phyloP scores from a whole-genome alignment of 1,140 invertebrate genomes.

The Geopemphigus sp. region DNA sequence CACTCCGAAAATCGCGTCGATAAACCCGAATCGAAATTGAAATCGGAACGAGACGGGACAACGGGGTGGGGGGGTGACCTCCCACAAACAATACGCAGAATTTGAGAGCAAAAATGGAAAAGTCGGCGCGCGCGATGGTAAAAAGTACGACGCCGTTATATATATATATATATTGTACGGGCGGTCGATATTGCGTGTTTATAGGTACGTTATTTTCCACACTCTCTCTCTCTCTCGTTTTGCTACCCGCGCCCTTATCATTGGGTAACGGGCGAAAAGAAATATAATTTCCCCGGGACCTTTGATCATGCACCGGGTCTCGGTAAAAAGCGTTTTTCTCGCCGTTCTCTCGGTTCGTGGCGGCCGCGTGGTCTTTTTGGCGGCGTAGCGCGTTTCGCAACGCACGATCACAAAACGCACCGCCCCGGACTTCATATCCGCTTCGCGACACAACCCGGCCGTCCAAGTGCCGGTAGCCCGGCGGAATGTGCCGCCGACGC shows the following conservation, averaged over 20 bases:
- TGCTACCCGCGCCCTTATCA: background rate
- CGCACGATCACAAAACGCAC: background rate
- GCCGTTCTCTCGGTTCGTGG: background rate
- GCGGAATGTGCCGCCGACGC: too few relatives aligned
- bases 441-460: too few relatives aligned
- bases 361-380: background rate
- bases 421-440: background rate
- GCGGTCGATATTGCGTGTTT: too few relatives aligned
- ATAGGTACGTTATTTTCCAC: too few relatives aligned
- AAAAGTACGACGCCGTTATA: background rate
- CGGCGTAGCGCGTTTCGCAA: background rate
- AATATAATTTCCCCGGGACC: constrained; percentile 9
- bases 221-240: constrained; percentile 5
- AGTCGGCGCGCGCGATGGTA: background rate
- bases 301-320: constrained; percentile 37
- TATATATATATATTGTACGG: too few relatives aligned
- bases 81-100: background rate
- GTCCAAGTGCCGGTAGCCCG: too few relatives aligned
- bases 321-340: constrained; percentile 4
- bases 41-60: background rate
- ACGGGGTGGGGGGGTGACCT: background rate
- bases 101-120: background rate
- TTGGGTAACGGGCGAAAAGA: background rate
- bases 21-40: background rate
- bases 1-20: background rate